Evolutionary conservation across 2,113 vertebrate genomes (phyloP).

Genomic region (Tor tambroides): DNA sequence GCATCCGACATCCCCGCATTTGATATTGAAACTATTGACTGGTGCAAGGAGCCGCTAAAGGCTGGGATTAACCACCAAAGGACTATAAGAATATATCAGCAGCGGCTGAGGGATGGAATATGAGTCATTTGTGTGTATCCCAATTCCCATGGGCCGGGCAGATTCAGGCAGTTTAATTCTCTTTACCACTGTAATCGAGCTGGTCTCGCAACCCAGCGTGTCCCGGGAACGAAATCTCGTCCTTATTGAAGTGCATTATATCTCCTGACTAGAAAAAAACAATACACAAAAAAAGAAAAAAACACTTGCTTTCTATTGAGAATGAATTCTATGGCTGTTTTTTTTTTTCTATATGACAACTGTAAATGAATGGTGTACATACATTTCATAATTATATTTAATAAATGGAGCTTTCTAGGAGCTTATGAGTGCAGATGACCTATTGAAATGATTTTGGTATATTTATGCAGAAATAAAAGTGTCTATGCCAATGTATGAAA

Average conservation of each 20-base stretch:
- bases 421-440: constrained; percentile 42
- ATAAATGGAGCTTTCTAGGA: constrained; percentile 59
- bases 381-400: constrained; percentile 62
- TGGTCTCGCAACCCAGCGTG: background rate
- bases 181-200: constrained; percentile 32
- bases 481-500: background rate
- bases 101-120: background rate
- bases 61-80: constrained; percentile 15
- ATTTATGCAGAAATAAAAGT: background rate
- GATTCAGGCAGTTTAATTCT: constrained; percentile 24
- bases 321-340: constrained; percentile 53
- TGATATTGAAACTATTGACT: constrained; percentile 45
- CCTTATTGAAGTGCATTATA: constrained; percentile 52
- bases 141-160: constrained; percentile 1
- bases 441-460: constrained; percentile 30
- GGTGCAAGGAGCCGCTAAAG: background rate
- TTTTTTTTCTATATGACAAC: constrained; percentile 51
- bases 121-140: constrained; percentile 28
- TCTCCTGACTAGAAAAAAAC: constrained; percentile 32
- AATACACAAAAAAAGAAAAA: background rate
- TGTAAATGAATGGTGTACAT: constrained; percentile 60
- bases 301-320: constrained; percentile 47
- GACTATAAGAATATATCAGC: constrained; percentile 4
- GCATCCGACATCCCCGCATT: constrained; percentile 5
- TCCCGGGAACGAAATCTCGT: background rate